phyloP scores from a whole-genome alignment of 2,888 invertebrate genomes.

The Polymixis flavicincta region DNA sequence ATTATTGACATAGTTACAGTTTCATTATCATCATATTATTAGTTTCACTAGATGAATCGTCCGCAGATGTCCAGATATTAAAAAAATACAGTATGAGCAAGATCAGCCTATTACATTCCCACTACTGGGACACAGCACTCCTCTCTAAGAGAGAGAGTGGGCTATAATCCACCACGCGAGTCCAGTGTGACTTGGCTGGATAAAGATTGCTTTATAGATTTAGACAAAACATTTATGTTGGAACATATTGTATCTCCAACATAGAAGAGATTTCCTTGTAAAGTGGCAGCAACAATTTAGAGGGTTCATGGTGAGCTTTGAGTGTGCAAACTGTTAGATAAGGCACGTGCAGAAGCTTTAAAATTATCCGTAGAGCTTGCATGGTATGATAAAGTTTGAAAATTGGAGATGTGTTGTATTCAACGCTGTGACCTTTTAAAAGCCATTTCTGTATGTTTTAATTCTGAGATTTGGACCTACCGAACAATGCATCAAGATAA shows the following conservation, averaged over 20 bases:
- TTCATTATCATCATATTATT: background rate
- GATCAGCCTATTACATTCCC: too few species aligned
- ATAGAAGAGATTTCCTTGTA: background rate
- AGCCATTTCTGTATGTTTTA: conserved; percentile 8
- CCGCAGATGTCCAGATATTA: background rate
- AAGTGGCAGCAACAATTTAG: background rate
- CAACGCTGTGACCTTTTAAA: conserved; percentile 15
- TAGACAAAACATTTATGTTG: background rate
- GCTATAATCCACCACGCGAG: too few species aligned
- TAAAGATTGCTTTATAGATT: background rate
- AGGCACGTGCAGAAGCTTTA: conserved; percentile 34
- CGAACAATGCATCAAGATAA: background rate
- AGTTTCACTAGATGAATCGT: background rate
- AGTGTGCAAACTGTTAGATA: conserved; percentile 25
- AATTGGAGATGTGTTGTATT: background rate
- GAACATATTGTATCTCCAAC: background rate
- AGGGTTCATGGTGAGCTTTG: conserved; percentile 1
- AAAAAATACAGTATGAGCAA: background rate
- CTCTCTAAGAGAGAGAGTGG: too few species aligned
- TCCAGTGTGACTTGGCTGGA: background rate
- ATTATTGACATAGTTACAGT: background rate
- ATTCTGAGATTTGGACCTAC: conserved; percentile 11
- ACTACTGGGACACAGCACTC: background rate
- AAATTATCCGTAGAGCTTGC: conserved; percentile 2
- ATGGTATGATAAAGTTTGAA: conserved; percentile 4